Conservation (phyloP, 2,888 invertebrate species). For the Xylota sylvarum region DNA sequence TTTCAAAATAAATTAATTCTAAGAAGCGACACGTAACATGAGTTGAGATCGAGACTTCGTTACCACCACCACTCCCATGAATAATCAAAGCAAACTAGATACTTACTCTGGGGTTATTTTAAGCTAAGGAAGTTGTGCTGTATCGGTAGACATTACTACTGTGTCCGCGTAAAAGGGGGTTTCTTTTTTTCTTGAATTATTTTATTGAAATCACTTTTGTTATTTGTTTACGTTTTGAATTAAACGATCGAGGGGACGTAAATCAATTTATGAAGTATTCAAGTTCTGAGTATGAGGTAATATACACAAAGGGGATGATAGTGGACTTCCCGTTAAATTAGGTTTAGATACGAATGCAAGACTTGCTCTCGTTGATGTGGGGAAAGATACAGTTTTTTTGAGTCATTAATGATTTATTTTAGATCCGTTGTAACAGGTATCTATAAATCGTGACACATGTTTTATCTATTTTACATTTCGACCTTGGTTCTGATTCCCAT, state of each 20-base stretch:
- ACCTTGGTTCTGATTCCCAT: not conserved
- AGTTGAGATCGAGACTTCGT: not conserved
- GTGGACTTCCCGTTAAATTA: conserved; percentile 7
- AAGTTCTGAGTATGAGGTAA: conserved; percentile 25
- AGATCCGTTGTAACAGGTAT: not conserved
- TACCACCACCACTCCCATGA: conserved; percentile 21
- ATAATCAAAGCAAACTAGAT: conserved; percentile 17
- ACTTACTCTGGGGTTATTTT: conserved; percentile 18
- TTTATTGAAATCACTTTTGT: conserved; percentile 27
- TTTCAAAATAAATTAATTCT: conserved; percentile 27
- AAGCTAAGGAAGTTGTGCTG: conserved; percentile 36
- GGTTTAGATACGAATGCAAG: not conserved
- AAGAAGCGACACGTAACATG: conserved; percentile 42
- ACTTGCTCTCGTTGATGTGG: not conserved
- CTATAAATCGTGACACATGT: conserved; percentile 1
- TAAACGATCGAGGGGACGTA: conserved; percentile 24
- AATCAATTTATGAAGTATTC: conserved; percentile 9
- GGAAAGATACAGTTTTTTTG: not conserved
- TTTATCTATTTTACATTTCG: not conserved
- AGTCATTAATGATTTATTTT: not conserved
- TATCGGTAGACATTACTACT: conserved; percentile 3
- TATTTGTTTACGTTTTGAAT: conserved; percentile 40
- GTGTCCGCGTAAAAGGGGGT: conserved; percentile 44
- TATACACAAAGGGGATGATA: conserved; percentile 11
- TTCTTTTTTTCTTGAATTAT: conserved; percentile 32